Conservation (phyloP, 1,140 invertebrate genomes). For the Ips nitidus region DNA sequence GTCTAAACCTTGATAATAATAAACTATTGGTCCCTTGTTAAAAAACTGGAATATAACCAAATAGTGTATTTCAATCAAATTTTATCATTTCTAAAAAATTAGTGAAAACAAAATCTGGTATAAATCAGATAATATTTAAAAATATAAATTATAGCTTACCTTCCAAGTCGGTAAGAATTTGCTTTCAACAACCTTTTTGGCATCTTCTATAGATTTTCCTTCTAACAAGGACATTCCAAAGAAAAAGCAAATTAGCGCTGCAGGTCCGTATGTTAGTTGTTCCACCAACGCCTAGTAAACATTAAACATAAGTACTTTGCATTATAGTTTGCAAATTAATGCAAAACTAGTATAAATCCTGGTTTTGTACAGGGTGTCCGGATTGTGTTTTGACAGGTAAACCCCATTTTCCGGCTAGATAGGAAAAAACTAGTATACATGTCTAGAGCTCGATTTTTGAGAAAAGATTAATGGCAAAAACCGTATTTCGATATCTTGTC, state of each 20-base stretch:
- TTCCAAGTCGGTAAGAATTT: constrained; percentile 82
- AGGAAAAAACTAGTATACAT: no score
- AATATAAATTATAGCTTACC: constrained; percentile 54
- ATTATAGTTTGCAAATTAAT: constrained; percentile 29
- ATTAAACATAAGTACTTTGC: constrained; percentile 29
- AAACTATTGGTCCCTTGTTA: no score
- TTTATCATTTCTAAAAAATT: not conserved
- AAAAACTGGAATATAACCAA: no score
- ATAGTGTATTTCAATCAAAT: no score
- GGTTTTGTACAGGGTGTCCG: no score
- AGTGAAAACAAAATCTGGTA: not conserved
- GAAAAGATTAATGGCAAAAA: no score
- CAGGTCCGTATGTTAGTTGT: constrained; percentile 79
- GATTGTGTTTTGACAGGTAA: no score
- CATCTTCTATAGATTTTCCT: constrained; percentile 66
- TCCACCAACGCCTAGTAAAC: constrained; percentile 65
- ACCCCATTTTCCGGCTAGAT: no score
- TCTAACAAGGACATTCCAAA: constrained; percentile 79
- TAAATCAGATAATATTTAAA: not conserved
- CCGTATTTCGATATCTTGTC: no score
- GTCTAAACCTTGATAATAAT: no score
- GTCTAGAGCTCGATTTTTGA: no score
- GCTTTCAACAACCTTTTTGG: constrained; percentile 67
- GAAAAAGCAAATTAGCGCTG: constrained; percentile 78
- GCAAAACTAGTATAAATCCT: no score